Base-by-base conservation (phyloP, 2,888 invertebrate genomes). In the Meteorus cinctellus region DNA sequence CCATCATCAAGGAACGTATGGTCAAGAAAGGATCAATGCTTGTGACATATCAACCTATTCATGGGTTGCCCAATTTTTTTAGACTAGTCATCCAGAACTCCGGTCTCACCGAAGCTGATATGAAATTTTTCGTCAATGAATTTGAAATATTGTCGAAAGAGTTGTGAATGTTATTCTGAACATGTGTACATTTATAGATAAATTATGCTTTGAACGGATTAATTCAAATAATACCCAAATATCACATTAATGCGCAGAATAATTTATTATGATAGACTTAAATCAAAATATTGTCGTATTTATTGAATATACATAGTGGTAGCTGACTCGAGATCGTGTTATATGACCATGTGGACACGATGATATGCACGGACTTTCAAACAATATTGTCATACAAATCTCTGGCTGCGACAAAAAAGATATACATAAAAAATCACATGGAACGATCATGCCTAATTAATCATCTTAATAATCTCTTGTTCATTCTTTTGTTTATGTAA, bases 11-110 rank as follows among this genome's bases (percentile, higher is more conserved):
- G 89, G 97, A 97, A 84, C 91, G 93, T 75, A 99, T 99, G 98
- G 97, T 98, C 92, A 95, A 95, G 88, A 94, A 95, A 87, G 98
- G 98, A 36, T 94, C 95, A 66, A 97, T 98, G 94, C 96, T 99
- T 95, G 95, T 98, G 80, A 98, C 98, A 65, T 98, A 99, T 89
- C 98, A 98, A 86, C 96, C 98, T 0, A 92, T 97, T 81, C 94
- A 94, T 73, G 91, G 94, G 71, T 91, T 94, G 77, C 97, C 97
- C 0, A 98, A 99, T 90, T 98, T 98, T 92, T 98, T 98, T 92
- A 93, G 98, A 77, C 94, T 98, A 82, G 98, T 98, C 69, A 92
- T 96, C 85, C 98, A 98, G 90, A 98, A 96, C 90, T 97, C 97
- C 1, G 95, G 94, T 24, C 91, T 98, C 75, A 95, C 94, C 68